phyloP scores from a whole-genome alignment of 2,113 vertebrate species.

The Isichthys henryi region DNA sequence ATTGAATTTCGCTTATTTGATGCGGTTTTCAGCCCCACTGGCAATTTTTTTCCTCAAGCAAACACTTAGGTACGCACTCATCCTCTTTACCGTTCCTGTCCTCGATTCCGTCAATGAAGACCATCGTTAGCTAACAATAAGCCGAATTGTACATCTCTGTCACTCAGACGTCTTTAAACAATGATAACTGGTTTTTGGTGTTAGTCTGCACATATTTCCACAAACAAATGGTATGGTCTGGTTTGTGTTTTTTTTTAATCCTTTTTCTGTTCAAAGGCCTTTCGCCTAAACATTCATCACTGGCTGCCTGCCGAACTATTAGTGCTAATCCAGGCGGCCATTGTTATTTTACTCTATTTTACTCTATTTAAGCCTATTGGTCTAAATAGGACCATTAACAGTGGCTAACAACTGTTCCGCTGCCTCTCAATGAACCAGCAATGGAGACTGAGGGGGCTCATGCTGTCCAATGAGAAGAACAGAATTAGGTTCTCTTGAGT shows the following conservation, averaged over 20 bases:
- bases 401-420: not conserved
- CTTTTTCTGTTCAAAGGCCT: not conserved
- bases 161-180: not conserved
- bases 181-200: not conserved
- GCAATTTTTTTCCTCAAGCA: not conserved
- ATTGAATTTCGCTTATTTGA: constrained; percentile 20
- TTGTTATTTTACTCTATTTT: not conserved
- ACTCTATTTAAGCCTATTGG: not conserved
- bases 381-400: not conserved
- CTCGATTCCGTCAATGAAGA: constrained; percentile 14
- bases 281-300: not conserved
- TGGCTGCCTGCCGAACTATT: not conserved
- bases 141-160: not conserved
- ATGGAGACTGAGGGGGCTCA: not conserved
- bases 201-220: not conserved
- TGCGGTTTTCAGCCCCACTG: not conserved
- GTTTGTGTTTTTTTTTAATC: not conserved
- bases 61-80: not conserved
- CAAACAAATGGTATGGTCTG: not conserved
- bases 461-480: not conserved
- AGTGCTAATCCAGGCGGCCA: not conserved
- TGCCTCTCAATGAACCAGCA: not conserved
- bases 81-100: not conserved
- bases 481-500: not conserved
- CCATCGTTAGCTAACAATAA: not conserved